These are phyloP conservation scores for Podarcis lilfordi DNA, from an alignment of 2,797 vertebrate species.

Conservation along the genomic window DNA sequence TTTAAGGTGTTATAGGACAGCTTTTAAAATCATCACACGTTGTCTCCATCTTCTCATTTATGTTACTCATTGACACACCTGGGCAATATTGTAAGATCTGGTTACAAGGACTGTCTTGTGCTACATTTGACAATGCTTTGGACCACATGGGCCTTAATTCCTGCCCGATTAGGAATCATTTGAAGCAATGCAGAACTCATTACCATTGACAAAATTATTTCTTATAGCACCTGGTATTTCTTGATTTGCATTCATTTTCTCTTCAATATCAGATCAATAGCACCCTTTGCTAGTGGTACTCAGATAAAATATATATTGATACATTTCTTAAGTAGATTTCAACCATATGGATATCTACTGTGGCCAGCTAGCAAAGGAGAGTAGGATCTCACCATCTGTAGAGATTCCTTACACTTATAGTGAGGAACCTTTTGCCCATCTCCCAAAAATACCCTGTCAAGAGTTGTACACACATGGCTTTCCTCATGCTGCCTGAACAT, in stretches of 20 bases:
- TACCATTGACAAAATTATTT: too few species aligned
- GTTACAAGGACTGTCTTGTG: background rate
- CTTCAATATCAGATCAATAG: background rate
- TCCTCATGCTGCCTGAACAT: background rate
- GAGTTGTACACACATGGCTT: background rate
- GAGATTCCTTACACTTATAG: background rate
- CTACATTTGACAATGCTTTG: background rate
- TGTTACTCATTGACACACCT: background rate
- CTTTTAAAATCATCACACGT: background rate
- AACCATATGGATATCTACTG: background rate
- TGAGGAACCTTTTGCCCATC: background rate
- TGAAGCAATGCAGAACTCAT: background rate
- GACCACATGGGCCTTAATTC: background rate
- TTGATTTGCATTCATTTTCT: background rate
- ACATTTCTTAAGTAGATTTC: background rate
- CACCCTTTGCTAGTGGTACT: background rate
- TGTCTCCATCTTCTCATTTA: background rate
- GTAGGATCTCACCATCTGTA: too few species aligned
- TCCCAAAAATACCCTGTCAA: background rate
- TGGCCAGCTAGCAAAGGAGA: too few species aligned
- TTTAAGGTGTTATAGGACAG: background rate
- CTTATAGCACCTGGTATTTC: too few species aligned
- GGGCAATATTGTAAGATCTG: background rate
- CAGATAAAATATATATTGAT: too few species aligned
- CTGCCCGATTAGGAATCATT: background rate